Conservation (phyloP, 2,888 invertebrate species). For the Polylopha cassiicola region DNA sequence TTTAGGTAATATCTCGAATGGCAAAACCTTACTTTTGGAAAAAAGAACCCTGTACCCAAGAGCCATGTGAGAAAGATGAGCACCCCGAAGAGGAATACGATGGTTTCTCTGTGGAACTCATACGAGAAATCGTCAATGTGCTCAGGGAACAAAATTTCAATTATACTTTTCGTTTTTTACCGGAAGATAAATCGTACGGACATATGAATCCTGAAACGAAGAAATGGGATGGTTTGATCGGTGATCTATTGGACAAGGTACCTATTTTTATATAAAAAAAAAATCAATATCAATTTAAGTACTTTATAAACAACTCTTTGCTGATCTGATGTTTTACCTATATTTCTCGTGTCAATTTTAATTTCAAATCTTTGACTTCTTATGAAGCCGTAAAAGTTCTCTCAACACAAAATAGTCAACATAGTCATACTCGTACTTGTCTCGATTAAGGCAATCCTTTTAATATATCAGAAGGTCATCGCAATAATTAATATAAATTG, state of each 20-base stretch:
- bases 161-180: slow-evolving; percentile 53
- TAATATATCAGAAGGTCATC: no score
- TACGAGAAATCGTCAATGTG: slow-evolving; percentile 81
- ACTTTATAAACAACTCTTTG: no score
- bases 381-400: no score
- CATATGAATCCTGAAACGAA: slow-evolving; percentile 43
- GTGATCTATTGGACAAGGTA: slow-evolving; percentile 61
- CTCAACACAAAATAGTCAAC: no score
- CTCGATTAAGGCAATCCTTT: no score
- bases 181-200: slow-evolving; percentile 43
- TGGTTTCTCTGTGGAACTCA: slow-evolving; percentile 86
- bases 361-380: no score
- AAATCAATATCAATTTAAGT: no score
- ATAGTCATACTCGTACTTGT: no score
- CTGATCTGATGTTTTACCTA: no score
- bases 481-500: no score
- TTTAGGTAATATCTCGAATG: slow-evolving; percentile 79
- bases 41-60: slow-evolving; percentile 42
- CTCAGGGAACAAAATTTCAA: slow-evolving; percentile 62
- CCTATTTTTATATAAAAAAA: slow-evolving; percentile 22
- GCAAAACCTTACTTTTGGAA: slow-evolving; percentile 86
- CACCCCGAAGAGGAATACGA: slow-evolving; percentile 81
- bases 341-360: no score
- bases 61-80: slow-evolving; percentile 57
- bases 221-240: slow-evolving; percentile 63